Base-by-base conservation (phyloP, 2,888 invertebrate genomes). In the Thyatira batis region DNA sequence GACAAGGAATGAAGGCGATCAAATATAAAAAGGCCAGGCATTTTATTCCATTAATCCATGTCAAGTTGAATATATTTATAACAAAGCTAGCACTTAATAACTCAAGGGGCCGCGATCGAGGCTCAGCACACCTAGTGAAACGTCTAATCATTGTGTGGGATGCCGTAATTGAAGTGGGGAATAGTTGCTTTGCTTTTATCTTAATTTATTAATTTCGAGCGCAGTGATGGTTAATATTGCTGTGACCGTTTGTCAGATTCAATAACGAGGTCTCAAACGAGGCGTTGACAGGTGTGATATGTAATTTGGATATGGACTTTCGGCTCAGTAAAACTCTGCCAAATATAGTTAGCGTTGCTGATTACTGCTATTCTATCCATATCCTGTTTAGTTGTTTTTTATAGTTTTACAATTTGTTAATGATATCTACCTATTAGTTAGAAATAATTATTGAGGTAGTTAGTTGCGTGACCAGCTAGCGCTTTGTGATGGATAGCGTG, bases 81-180 rank as follows among this genome's bases (percentile, higher is more conserved):
- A 90, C 89, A 90, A 87, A 87, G 85, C 84, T 84, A 84, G 82
- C 87, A 84, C 88, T 89, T 89, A 87, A 89, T 89, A 89, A 87
- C 78, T 86, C 82, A 81, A 82, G 81, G 71, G 71, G 68, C 73
- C 72, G 78, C 78, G 82, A 86, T 84, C 80, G 82, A 78, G 82
- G 71, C 77, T 69, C 77, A 76, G 77, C 75, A 77, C 78, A 77
- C 70, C 81, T 73, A 83, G 84, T 89, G 86, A 84, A 87, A 84
- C 84, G 83, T 87, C 87, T 89, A 88, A 89, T 89, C 87, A 89
- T 86, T 85, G 89, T 88, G 90, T 89, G 87, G 88, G 89, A 80
- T 79, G 88, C 73, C 77, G 84, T 89, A 88, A 89, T 90, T 91
- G 88, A 87, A 87, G 86, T 82, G 76, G 82, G 76, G 84, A 79